phyloP scores from a whole-genome alignment of 2,888 invertebrate genomes.

The Dryococelus australis region DNA sequence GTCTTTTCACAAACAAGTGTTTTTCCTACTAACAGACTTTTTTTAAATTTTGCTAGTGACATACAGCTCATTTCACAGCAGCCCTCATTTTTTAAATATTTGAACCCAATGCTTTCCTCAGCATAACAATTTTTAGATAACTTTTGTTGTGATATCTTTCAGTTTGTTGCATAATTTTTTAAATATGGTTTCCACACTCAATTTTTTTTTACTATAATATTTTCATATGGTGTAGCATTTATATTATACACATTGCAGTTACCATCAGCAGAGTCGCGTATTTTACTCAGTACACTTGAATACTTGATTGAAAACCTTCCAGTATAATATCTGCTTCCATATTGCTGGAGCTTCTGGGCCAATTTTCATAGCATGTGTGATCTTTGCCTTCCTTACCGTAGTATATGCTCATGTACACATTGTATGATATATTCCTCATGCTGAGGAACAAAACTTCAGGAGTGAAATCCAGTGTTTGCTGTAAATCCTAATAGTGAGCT shows the following conservation, averaged over 20 bases:
- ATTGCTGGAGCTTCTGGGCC: constrained; percentile 16
- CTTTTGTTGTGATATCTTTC: constrained; percentile 21
- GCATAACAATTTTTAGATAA: not conserved
- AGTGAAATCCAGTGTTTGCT: not conserved
- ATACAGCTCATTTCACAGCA: no score
- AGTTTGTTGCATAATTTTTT: constrained; percentile 13
- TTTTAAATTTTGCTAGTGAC: no score
- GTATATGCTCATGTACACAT: not conserved
- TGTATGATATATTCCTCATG: not conserved
- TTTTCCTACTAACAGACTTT: no score
- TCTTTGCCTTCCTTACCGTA: not conserved
- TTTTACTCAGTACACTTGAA: constrained; percentile 37
- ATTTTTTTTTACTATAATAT: not conserved
- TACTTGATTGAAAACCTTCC: constrained; percentile 41
- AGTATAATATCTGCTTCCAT: constrained; percentile 34
- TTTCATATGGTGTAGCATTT: not conserved
- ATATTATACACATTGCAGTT: not conserved
- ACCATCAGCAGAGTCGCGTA: constrained; percentile 33
- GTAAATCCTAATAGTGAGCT: not conserved
- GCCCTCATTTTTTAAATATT: no score
- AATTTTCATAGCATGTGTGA: constrained; percentile 1
- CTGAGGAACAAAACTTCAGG: not conserved
- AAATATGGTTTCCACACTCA: constrained; percentile 17
- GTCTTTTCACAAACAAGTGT: no score
- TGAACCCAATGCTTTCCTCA: not conserved